Evolutionary conservation across 2,888 invertebrate species (phyloP), one percentile per base, ranked within the genome.

Genomic region (Erebia ligea): DNA sequence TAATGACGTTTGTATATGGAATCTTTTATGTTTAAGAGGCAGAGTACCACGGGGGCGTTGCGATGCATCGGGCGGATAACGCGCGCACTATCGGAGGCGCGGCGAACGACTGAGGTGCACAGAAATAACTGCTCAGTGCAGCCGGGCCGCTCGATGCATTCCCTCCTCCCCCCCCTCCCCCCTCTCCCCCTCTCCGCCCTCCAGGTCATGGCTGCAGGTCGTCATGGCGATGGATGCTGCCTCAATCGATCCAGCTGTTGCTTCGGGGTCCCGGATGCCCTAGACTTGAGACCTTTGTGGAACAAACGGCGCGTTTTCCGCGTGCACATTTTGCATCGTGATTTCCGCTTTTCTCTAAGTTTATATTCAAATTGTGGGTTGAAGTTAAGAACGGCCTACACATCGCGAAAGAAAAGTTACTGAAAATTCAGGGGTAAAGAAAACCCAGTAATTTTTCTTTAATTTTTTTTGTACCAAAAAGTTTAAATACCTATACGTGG

Each of bases 111-210:
- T 91, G 90, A 81, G 88, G 86, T 93, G 92, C 93, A 93, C 92
- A 89, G 90, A 93, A 93, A 92, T 93, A 93, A 90, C 91, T 90
- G 91, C 91, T 91, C 86, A 81, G 67, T 91, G 91, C 91, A 92
- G 85, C 90, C 92, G 82, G 91, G 91, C 89, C 87, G 89, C 83
- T 87, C 86, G 87, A 87, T 91, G 92, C 92, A 91, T 82, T 82
- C 66, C 76, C 77, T 74, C 73, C 79, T 71, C 77, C 80, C 80
- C 83, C 84, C 85, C 84, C 91, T 4, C 34, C 34, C 34, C 34
- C 34, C 34, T 6, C 21, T 21, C 21, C 2, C 69, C 70, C 74
- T 72, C 79, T 71, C 77, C 80, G 80, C 80, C 83, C 84, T 85
- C 84, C 91, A 88, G 91, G 90, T 92, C 92, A 91, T 78, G 90